Conservation (phyloP, 1,140 invertebrate genomes). For the Sarcophaga peregrina region DNA sequence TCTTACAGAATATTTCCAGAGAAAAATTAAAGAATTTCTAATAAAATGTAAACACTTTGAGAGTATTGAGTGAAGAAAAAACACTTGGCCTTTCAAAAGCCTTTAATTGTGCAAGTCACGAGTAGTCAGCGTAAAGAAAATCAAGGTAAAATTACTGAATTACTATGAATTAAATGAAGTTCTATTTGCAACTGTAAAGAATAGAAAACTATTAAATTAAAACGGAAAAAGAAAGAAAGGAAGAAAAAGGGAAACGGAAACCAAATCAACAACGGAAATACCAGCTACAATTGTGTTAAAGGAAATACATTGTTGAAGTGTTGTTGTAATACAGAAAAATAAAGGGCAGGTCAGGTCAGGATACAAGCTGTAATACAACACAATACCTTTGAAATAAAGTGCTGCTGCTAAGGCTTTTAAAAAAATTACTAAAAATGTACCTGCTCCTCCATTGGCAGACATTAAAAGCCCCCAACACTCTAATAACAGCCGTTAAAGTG, state of each 20-base stretch:
- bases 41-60: no score
- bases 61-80: no score
- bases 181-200: neutral
- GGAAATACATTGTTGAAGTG: no score
- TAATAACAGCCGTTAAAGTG: neutral
- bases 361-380: no score
- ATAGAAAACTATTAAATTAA: neutral
- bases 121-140: neutral
- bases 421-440: neutral
- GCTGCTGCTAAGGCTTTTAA: neutral
- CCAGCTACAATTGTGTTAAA: neutral
- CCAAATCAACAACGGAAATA: slow-evolving; percentile 13
- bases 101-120: no score
- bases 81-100: no score
- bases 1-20: no score
- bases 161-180: neutral
- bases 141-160: neutral
- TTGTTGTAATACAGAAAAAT: no score
- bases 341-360: no score
- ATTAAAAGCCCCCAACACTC: neutral
- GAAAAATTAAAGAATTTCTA: no score
- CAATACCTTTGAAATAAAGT: neutral
- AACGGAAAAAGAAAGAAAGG: neutral
- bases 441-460: neutral
- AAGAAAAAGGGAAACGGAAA: neutral